phyloP scores from a whole-genome alignment of 1,140 invertebrate species.

The Tachypleus tridentatus region DNA sequence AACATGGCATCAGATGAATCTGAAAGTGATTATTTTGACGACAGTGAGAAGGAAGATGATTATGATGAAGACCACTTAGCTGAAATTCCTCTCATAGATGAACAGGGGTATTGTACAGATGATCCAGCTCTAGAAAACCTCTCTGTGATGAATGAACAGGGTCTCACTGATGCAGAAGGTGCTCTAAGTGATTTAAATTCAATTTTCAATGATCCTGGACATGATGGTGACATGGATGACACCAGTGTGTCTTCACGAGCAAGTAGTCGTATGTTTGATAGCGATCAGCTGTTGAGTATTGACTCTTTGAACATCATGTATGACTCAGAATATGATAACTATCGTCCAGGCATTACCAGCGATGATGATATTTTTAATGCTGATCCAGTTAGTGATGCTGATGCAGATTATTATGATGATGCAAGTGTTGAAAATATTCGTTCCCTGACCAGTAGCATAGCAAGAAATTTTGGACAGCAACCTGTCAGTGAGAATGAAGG shows the following conservation, averaged over 20 bases:
- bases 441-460: conserved; percentile 58
- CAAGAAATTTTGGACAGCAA: conserved; percentile 56
- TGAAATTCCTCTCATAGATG: conserved; percentile 58
- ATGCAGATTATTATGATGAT: conserved; percentile 44
- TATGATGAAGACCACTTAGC: conserved; percentile 11
- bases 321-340: conserved; percentile 68
- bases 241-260: conserved; percentile 63
- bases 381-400: conserved; percentile 34
- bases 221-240: conserved; percentile 39
- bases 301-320: conserved; percentile 67
- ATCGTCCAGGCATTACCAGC: conserved; percentile 33
- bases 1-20: neutral
- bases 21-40: conserved; percentile 4
- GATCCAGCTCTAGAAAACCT: conserved; percentile 69
- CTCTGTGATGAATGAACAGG: conserved; percentile 67
- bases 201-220: conserved; percentile 49
- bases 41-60: conserved; percentile 16
- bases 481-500: conserved; percentile 12
- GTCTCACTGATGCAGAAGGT: conserved; percentile 71
- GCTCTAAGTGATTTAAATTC: conserved; percentile 73
- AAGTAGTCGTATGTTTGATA: conserved; percentile 60
- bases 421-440: conserved; percentile 60
- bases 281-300: conserved; percentile 56
- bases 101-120: conserved; percentile 55
- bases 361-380: conserved; percentile 35